Conservation (phyloP, 2,113 vertebrate species). For the Brachypteracias leptosomus region DNA sequence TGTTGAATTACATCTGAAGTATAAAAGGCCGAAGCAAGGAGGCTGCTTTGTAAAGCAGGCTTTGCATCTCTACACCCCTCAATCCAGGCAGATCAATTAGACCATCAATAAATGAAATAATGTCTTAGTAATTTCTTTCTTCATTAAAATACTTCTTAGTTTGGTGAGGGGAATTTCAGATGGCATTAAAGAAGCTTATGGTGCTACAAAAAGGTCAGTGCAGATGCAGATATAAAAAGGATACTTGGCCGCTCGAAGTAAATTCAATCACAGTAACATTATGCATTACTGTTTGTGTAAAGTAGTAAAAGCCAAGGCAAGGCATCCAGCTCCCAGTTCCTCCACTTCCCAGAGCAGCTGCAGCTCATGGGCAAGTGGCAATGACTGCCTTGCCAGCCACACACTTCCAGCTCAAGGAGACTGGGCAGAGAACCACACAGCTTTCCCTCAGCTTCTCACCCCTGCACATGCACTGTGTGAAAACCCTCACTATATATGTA, state of each 20-base stretch:
- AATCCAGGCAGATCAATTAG: not conserved
- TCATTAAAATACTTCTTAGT: not conserved
- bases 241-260: not conserved
- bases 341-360: not conserved
- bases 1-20: constrained; percentile 16
- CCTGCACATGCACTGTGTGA: rapidly evolving
- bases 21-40: not conserved
- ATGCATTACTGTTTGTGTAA: rapidly evolving
- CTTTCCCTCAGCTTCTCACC: rapidly evolving
- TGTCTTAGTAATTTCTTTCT: not conserved
- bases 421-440: not conserved
- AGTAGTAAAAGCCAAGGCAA: not conserved
- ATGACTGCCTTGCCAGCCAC: not conserved
- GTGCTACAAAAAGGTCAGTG: not conserved
- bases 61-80: not conserved
- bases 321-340: rapidly evolving
- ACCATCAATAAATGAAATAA: not conserved
- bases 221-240: not conserved
- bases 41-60: not conserved
- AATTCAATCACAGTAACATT: not conserved
- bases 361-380: not conserved
- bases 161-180: not conserved
- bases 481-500: rapidly evolving
- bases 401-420: rapidly evolving
- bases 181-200: not conserved